A percentile compares a stretch with the other conserved stretches of the same genome.
phyloP scores from a whole-genome alignment of 2,113 vertebrate species.

The Xyliphius kryptos region DNA sequence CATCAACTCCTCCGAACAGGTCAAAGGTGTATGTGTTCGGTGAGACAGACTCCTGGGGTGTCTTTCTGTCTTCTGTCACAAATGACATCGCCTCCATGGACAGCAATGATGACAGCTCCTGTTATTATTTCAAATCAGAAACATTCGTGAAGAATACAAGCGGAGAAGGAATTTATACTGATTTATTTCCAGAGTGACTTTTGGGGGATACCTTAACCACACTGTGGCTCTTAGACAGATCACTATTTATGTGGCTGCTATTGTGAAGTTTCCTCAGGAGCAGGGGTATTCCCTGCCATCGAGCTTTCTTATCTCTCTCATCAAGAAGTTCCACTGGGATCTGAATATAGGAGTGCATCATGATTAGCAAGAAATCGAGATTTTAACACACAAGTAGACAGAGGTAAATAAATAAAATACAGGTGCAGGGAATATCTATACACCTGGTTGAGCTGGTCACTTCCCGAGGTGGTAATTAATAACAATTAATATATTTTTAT shows the following conservation, averaged over 20 bases:
- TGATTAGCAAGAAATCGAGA: too few relatives aligned
- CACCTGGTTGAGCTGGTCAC: too few relatives aligned
- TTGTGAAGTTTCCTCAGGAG: conserved; percentile 84
- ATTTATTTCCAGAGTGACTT: too few relatives aligned
- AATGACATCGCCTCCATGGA: conserved; percentile 98
- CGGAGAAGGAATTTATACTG: too few relatives aligned
- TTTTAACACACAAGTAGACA: too few relatives aligned
- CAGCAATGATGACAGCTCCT: conserved; percentile 94
- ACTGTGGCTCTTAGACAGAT: conserved; percentile 84
- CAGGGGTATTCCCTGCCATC: conserved; percentile 92
- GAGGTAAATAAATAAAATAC: too few relatives aligned
- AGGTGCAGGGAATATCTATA: too few relatives aligned
- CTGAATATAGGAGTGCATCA: too few relatives aligned
- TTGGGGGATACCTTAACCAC: conserved; percentile 95
- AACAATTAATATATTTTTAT: too few relatives aligned
- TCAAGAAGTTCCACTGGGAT: conserved; percentile 82
- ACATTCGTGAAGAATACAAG: too few relatives aligned
- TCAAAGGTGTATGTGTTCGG: conserved; percentile 97
- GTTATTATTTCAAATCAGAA: too few relatives aligned
- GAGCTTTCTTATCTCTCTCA: conserved; percentile 86
- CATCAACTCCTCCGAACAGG: conserved; percentile 95
- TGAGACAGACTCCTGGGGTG: conserved; percentile 86
- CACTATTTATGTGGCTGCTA: conserved; percentile 89
- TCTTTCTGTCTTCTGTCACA: conserved; percentile 91
- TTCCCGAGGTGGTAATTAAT: too few relatives aligned